Conservation (phyloP, 2,797 vertebrate genomes). For the Alcedo quadribrachys region DNA sequence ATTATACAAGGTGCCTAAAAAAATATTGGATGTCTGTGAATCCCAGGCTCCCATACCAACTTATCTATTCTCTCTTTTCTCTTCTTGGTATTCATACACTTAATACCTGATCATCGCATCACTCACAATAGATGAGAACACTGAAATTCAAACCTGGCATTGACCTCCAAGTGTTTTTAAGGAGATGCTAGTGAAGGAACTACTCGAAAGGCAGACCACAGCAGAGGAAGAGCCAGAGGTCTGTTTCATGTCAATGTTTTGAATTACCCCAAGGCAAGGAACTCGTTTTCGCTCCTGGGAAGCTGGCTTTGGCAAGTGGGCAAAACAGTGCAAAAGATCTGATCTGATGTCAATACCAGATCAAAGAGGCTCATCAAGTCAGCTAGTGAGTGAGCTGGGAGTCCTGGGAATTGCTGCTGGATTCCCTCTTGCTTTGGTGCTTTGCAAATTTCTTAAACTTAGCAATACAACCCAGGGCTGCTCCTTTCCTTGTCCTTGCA, state of each 20-base stretch:
- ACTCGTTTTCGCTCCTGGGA: constrained; percentile 19
- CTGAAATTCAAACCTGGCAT: constrained; percentile 10
- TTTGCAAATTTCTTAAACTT: constrained; percentile 26
- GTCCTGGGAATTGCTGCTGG: constrained; percentile 10
- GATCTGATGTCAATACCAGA: constrained; percentile 59
- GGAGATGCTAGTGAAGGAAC: constrained; percentile 25
- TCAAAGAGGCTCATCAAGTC: constrained; percentile 65
- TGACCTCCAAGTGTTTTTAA: constrained; percentile 56
- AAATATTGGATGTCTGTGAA: neutral
- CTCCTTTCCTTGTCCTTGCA: neutral
- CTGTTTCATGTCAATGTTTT: constrained; percentile 60
- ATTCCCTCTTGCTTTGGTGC: constrained; percentile 7
- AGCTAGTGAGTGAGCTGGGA: constrained; percentile 21
- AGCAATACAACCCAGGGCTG: neutral
- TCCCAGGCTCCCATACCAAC: constrained; percentile 53
- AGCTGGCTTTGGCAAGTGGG: constrained; percentile 43
- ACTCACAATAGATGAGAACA: constrained; percentile 43
- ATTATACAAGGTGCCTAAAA: neutral
- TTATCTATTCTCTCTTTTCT: constrained; percentile 44
- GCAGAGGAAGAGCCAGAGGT: constrained; percentile 24
- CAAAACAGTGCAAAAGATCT: constrained; percentile 40
- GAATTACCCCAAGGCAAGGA: constrained; percentile 52
- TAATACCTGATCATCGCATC: neutral
- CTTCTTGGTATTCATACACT: constrained; percentile 1
- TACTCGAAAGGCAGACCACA: constrained; percentile 3